Evolutionary conservation across 1,140 invertebrate species (phyloP).

Genomic region (Lutraria rhynchaena): DNA sequence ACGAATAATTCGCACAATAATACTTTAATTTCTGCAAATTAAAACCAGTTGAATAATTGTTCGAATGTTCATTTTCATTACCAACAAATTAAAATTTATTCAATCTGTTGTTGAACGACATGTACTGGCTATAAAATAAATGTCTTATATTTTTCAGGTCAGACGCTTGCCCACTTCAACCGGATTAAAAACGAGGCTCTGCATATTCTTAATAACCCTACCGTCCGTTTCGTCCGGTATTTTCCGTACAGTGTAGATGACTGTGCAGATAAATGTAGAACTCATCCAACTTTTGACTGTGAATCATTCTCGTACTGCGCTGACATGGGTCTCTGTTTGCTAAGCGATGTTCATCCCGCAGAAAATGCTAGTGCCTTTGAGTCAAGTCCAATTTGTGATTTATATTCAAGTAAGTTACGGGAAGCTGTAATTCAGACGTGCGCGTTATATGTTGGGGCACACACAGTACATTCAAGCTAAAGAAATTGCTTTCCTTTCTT

Average conservation of each 20-base stretch:
- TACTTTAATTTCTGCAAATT: too few species aligned
- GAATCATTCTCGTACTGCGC: constrained; percentile 34
- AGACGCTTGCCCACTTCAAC: constrained; percentile 8
- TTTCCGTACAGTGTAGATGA: constrained; percentile 21
- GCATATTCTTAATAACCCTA: background rate
- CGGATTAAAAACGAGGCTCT: background rate
- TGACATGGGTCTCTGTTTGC: background rate
- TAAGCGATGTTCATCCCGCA: background rate
- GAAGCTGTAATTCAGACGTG: background rate
- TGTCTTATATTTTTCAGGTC: too few species aligned
- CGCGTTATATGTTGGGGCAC: background rate
- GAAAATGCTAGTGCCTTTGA: constrained; percentile 21
- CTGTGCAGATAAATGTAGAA: constrained; percentile 27
- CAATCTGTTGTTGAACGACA: too few species aligned
- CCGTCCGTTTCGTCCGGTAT: constrained; percentile 11
- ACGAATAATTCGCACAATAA: too few species aligned
- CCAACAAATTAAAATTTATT: too few species aligned
- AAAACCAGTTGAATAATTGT: too few species aligned
- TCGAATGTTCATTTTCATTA: too few species aligned
- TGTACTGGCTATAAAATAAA: too few species aligned
- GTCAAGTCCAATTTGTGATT: constrained; percentile 3
- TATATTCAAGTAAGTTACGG: constrained; percentile 39
- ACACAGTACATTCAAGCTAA: too few species aligned
- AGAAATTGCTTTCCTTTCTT: too few species aligned
- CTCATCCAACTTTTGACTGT: constrained; percentile 18